Evolutionary conservation across 1,140 invertebrate species (phyloP), one percentile per base, ranked within the genome.

Genomic region (Nasonia vitripennis): DNA sequence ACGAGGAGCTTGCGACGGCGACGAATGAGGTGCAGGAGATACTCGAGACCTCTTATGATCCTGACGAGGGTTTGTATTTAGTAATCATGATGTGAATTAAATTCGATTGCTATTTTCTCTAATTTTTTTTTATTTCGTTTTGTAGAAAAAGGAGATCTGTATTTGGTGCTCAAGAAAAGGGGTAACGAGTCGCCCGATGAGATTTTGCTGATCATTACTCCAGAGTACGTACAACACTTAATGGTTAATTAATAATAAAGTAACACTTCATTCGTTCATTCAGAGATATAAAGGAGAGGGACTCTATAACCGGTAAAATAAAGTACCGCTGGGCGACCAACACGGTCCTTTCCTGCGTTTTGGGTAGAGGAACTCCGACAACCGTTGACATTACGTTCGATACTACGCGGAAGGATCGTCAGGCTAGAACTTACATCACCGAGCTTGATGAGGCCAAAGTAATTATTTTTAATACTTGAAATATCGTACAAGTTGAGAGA

Each of bases 341-440:
- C 87, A 94, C 94, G 0, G 88, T 96, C 41, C 90, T 95, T 77
- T 95, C 94, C 4, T 96, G 95, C 86, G 91, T 93, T 51, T 91
- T 93, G 85, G 92, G 93, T 20, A 90, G 91, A 79, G 91, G 90
- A 67, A 89, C 94, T 86, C 91, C 93, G 7, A 92, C 94, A n/a
- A 94, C 93, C 2, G 89, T 96, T 62, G 93, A 94, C 86, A 92
- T 96, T 23, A 94, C 94, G 85, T 96, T 96, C 88, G 95, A 95
- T 87, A 95, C 95, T 2, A 89, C 94, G 23, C 92, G 94, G 83
- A 93, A 92, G 86, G 94, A 95, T 89, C 92, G 94, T 87, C 93
- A 94, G 87, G 93, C 93, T 87, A 92, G 95, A 78, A 92, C 92
- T 62, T 96, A 95, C 88, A 92, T 93, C 9, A 92, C 95, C 55